Evolutionary conservation across 2,888 invertebrate genomes (phyloP).

Genomic region (Tachystola acroxantha): DNA sequence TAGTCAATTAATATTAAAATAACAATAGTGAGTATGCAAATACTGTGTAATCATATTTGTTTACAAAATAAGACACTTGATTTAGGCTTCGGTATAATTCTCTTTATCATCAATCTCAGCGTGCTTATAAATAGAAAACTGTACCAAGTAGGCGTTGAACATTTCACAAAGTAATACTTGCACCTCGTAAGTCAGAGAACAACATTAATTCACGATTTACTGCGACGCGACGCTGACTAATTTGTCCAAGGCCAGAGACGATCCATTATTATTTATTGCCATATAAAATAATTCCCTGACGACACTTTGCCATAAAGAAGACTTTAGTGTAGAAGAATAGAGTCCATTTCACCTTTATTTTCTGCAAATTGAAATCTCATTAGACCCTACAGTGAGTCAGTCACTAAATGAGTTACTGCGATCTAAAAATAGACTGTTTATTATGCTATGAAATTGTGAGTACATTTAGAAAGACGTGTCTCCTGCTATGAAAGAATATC

Average conservation of each 20-base stretch:
- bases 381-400: conserved; percentile 4
- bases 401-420: conserved; percentile 6
- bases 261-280: conserved; percentile 74
- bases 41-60: no score
- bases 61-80: no score
- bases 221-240: conserved; percentile 58
- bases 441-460: background rate
- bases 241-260: conserved; percentile 68
- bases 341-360: conserved; percentile 23
- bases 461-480: no score
- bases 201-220: conserved; percentile 32
- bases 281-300: conserved; percentile 46
- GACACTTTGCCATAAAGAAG: conserved; percentile 18
- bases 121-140: no score
- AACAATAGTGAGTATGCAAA: no score
- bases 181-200: background rate
- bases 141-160: no score
- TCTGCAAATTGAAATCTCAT: background rate
- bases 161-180: background rate
- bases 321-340: conserved; percentile 34
- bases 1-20: no score
- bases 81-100: no score
- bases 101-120: no score
- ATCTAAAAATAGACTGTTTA: conserved; percentile 7
- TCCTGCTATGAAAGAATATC: background rate